Evolutionary conservation across 2,113 vertebrate species (phyloP), one percentile per base, ranked within the genome.

Genomic region (Parus major): DNA sequence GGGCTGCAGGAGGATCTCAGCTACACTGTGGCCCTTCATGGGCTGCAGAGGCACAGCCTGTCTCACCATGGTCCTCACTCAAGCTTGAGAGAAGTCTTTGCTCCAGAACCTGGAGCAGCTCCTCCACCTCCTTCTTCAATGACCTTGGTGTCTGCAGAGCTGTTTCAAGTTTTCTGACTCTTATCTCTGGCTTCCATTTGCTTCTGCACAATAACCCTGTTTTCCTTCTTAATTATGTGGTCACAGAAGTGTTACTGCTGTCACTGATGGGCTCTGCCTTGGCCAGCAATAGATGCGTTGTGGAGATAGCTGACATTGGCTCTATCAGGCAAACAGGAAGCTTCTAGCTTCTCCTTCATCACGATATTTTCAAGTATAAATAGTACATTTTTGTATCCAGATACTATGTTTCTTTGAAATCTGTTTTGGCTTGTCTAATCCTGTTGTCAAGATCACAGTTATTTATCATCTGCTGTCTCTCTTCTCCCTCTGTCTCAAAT

Each of bases 261-360:
- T 16, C 22, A 5, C 25, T 55, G 41, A 55, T 42, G 29, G 7
- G 11, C 14, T 82, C 0, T 0, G 41, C 12, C 29, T 56, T 20
- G 15, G 8, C 15, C 17, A 35, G 17, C 10, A 12, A 11, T 13
- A 76, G 70, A 35, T 76, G 12, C 68, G 21, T 68, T 20, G 33
- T 61, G 31, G 46, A 61, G 70, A 61, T 8, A 23, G 6, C 17
- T 49, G 25, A 27, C 6, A 16, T 27, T 31, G 10, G 5, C 12
- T 69, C 49, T 49, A 9, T 41, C 8, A 27, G 55, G 42, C 10
- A 49, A 76, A 55, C 8, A 36, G 31, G 17, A 61, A 42, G 10
- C 2, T 53, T 69, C 14, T 55, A 20, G 4, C 11, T 76, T 61
- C 29, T 82, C 33, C 44, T 61, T 55, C 7, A 8, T 77, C 7